Conservation (phyloP, 2,797 vertebrate species). For the Sebastolobus alascanus region DNA sequence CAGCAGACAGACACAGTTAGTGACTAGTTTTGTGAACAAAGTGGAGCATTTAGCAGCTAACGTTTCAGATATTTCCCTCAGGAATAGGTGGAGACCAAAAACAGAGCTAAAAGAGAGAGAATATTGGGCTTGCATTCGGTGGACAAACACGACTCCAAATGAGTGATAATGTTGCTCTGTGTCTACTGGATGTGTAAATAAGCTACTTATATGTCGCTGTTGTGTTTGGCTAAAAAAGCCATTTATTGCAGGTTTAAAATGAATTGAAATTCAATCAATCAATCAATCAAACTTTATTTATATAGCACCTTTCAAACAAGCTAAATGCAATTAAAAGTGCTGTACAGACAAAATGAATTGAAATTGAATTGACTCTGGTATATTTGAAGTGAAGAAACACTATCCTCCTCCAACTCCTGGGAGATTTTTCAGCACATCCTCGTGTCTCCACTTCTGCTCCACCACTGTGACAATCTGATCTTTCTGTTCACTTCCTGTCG, state of each 20-base stretch:
- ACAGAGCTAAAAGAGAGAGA: neutral
- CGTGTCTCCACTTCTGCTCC: conserved; percentile 6
- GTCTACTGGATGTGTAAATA: neutral
- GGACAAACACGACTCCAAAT: neutral
- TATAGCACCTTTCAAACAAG: too few species aligned
- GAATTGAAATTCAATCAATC: neutral
- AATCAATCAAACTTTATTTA: too few species aligned
- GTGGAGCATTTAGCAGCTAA: neutral
- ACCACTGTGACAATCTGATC: conserved; percentile 31
- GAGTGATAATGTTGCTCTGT: neutral
- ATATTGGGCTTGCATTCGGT: neutral
- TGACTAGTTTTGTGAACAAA: neutral
- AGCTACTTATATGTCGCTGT: neutral
- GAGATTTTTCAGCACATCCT: neutral
- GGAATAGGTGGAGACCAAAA: conserved; percentile 8
- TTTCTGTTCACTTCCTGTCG: conserved; percentile 21
- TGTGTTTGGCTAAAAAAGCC: too few species aligned
- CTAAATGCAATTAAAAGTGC: too few species aligned
- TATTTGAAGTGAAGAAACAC: neutral
- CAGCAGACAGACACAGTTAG: neutral
- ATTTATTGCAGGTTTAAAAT: neutral
- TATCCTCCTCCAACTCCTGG: neutral
- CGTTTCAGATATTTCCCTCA: neutral
- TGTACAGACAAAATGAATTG: neutral
- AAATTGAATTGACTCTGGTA: neutral